Base-by-base conservation (phyloP, 1,140 invertebrate genomes). In the Mactra quadrangularis region DNA sequence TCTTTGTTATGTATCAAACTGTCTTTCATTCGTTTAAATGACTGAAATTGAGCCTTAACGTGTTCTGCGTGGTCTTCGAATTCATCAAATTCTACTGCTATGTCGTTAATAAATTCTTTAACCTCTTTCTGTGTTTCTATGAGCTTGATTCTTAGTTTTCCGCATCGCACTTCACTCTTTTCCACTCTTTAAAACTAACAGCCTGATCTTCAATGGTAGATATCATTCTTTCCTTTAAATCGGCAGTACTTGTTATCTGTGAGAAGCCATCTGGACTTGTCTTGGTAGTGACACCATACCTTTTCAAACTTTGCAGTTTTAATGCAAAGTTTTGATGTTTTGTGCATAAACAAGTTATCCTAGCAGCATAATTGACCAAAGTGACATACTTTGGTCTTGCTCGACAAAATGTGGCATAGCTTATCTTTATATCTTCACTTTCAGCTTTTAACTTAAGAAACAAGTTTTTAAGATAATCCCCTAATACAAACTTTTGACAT, bases 201-300 rank as follows among this genome's bases (percentile, higher is more conserved):
- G n/a, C n/a, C n/a, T n/a, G n/a, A n/a, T n/a, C n/a, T 35, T 71
- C 33, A 13, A 71, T 60, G 19, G 7, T 52, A 25, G 6, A 33
- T 47, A 38, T 55, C 22, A 52, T 6, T 29, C 47, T 22, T 47
- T 74, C n/a, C 53, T 52, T 47, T 7, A 77, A 0, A 31, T 17
- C 6, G 6, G 17, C 19, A 9, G 55, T 71, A 53, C 35, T 78
- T 55, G n/a, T n/a, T n/a, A n/a, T n/a, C n/a, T n/a, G n/a, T n/a
- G n/a, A n/a, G n/a, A n/a, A n/a, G n/a, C n/a, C n/a, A 45, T 84
- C 75, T 50, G 66, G 68, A 53, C 66, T 66, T 29, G 81, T 57
- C 2, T n/a, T 41, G n/a, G 35, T 33, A 15, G 47, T 38, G 45
- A 76, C 60, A 47, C 77, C 47, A 41, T 64, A 25, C 25, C 64